Evolutionary conservation across 1,140 invertebrate species (phyloP).

Genomic region (Oryzaephilus surinamensis): DNA sequence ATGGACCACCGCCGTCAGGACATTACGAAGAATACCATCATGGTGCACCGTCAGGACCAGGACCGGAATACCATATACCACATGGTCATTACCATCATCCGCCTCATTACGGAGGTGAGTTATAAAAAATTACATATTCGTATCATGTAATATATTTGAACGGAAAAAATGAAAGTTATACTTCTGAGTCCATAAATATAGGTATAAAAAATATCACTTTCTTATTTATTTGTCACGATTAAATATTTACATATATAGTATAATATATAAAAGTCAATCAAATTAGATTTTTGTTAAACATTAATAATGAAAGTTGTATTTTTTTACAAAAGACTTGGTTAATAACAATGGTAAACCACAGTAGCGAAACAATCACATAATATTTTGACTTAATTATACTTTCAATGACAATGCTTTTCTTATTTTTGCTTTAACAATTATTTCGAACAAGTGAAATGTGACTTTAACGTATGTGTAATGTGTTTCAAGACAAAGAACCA

Average conservation of each 20-base stretch:
- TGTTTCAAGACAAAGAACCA: constrained; percentile 24
- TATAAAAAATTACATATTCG: not conserved
- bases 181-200: not conserved
- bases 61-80: constrained; percentile 9
- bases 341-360: no score
- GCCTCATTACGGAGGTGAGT: constrained; percentile 11
- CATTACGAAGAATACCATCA: constrained; percentile 6
- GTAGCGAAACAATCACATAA: not conserved
- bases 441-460: not conserved
- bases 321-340: not conserved
- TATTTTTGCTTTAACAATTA: no score
- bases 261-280: no score
- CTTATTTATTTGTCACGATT: not conserved
- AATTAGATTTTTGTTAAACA: no score
- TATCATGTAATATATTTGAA: not conserved
- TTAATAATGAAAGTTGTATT: not conserved
- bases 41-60: constrained; percentile 11
- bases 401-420: not conserved
- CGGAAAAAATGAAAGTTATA: not conserved
- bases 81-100: constrained; percentile 10
- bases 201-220: not conserved
- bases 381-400: not conserved
- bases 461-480: constrained; percentile 11
- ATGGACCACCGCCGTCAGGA: constrained; percentile 4
- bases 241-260: no score